A percentile compares a stretch with the other conserved stretches of the same genome.
These are phyloP conservation scores for Heliothis peltigera DNA, from an alignment of 2,888 invertebrate genomes.

Conservation along the genomic window DNA sequence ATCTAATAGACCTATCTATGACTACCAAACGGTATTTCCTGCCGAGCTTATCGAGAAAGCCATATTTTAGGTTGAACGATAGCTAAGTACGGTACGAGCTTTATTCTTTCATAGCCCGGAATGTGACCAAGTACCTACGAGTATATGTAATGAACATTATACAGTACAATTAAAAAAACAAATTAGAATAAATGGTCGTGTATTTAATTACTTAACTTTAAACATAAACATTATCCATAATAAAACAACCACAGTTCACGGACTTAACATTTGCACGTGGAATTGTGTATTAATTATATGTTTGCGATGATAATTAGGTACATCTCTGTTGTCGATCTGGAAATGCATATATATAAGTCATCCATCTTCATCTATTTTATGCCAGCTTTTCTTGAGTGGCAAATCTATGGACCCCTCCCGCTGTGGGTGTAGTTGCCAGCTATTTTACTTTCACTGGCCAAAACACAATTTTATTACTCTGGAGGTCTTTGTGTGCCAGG, in stretches of 20 bases:
- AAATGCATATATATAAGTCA: too few relatives aligned
- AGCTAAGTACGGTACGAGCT: background rate
- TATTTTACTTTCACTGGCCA: too few relatives aligned
- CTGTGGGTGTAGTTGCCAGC: too few relatives aligned
- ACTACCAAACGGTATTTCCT: too few relatives aligned
- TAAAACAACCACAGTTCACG: constrained; percentile 23
- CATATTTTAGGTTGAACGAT: background rate
- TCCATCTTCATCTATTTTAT: too few relatives aligned
- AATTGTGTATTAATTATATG: constrained; percentile 10
- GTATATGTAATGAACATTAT: background rate
- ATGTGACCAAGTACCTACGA: background rate
- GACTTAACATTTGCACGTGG: constrained; percentile 30
- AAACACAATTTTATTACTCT: too few relatives aligned
- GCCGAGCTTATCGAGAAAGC: too few relatives aligned
- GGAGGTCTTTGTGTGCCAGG: too few relatives aligned
- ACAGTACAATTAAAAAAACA: background rate
- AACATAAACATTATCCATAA: constrained; percentile 11
- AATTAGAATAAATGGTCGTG: constrained; percentile 10
- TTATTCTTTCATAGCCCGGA: background rate
- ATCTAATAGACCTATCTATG: too few relatives aligned
- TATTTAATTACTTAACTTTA: constrained; percentile 27
- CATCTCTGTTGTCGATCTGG: background rate
- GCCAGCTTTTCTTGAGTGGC: too few relatives aligned
- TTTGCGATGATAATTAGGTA: constrained; percentile 29
- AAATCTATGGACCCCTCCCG: too few relatives aligned